Evolutionary conservation across 2,888 invertebrate species (phyloP).

Genomic region (Dilophus febrilis): DNA sequence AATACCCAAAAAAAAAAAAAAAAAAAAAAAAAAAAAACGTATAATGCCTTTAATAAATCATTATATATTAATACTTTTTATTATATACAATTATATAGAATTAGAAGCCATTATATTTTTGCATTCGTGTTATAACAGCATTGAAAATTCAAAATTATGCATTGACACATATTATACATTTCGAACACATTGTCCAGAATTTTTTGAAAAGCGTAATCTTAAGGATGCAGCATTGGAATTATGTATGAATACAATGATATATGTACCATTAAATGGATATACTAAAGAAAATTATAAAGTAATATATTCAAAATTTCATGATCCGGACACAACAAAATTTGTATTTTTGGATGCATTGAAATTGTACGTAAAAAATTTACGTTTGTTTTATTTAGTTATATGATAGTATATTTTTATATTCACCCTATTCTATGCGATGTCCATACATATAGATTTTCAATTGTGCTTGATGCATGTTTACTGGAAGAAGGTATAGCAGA

Average conservation of each 20-base stretch:
- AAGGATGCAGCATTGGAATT: constrained; percentile 32
- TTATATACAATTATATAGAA: too few relatives aligned
- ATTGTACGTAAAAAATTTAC: constrained; percentile 20
- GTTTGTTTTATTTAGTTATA: not conserved
- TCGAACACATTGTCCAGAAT: constrained; percentile 44
- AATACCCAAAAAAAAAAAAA: not conserved
- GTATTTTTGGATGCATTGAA: constrained; percentile 35
- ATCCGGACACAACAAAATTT: constrained; percentile 41
- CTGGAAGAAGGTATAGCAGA: constrained; percentile 39
- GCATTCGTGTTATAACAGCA: constrained; percentile 49
- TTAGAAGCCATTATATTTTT: constrained; percentile 44
- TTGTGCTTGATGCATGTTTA: constrained; percentile 36
- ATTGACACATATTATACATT: constrained; percentile 52
- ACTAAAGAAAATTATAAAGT: constrained; percentile 40
- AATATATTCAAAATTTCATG: constrained; percentile 35
- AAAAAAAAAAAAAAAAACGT: not conserved
- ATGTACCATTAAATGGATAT: constrained; percentile 30
- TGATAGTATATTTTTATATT: constrained; percentile 11
- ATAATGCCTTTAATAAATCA: not conserved
- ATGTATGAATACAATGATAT: constrained; percentile 31
- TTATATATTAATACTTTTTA: too few relatives aligned
- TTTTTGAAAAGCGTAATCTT: constrained; percentile 41
- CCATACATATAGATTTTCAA: constrained; percentile 11
- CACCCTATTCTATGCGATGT: constrained; percentile 42
- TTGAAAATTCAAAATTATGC: constrained; percentile 50